Evolutionary conservation across 2,113 vertebrate genomes (phyloP), one percentile per base, ranked within the genome.

Genomic region (Periophthalmus modestus): DNA sequence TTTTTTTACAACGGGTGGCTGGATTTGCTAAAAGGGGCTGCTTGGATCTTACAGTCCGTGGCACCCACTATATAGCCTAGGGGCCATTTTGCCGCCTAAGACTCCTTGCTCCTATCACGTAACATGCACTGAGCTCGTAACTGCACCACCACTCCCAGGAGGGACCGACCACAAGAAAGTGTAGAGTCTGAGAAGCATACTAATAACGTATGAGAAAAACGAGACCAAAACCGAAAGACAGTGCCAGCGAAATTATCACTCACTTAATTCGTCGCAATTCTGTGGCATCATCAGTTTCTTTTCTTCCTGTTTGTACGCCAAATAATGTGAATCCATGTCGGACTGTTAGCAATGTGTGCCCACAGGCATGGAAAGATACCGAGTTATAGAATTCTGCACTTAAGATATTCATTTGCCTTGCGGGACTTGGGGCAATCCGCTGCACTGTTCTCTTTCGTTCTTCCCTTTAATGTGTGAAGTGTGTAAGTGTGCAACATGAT

Each of bases 211-310:
- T 69, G 82, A 78, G 74, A 77, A 76, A 71, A 43, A 72, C 78
- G 73, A 1, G 10, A n/a, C 57, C 57, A 55, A 62, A 62, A 34
- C 36, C 52, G 24, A 68, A 81, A 84, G 89, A 85, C 72, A 50
- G 83, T 71, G 77, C 88, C 62, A 73, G 79, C 78, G 71, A 89
- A 89, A 91, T 92, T 80, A 89, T 85, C 74, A 83, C 88, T 85
- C 74, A 83, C 88, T 92, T 91, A 75, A 92, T 92, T 92, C 84
- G 76, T 82, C 87, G 87, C 80, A 86, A 82, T 79, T 79, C 71
- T 78, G 83, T 72, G 75, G 83, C 77, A 75, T 91, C 80, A 83
- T 76, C 34, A 74, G 75, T 89, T 82, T 82, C 82, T 67, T 16
- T 61, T 69, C 28, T 69, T 63, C 57, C 70, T 74, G 66, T 4